A percentile compares a stretch with the other conserved stretches of the same genome.
phyloP scores from a whole-genome alignment of 2,113 vertebrate species.

The Pygoscelis antarcticus region DNA sequence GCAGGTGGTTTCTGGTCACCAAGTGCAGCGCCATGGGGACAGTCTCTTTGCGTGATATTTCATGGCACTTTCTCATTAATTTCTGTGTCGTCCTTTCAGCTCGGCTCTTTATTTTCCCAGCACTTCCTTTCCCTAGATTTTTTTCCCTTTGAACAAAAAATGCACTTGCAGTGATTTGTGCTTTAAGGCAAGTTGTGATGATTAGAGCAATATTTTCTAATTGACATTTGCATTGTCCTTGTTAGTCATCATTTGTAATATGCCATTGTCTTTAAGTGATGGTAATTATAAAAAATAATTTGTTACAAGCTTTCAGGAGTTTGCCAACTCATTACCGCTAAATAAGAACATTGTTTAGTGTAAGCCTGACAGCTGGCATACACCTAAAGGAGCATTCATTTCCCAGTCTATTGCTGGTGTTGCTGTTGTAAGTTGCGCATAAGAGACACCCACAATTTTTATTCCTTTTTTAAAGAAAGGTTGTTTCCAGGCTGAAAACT shows the following conservation, averaged over 20 bases:
- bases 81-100: neutral
- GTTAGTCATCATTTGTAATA: neutral
- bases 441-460: neutral
- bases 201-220: slow-evolving; percentile 32
- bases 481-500: neutral
- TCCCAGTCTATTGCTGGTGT: neutral
- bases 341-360: slow-evolving; percentile 19
- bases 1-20: neutral
- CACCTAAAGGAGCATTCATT: slow-evolving; percentile 19
- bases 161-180: neutral
- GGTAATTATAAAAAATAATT: slow-evolving; percentile 12
- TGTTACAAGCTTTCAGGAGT: neutral
- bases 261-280: neutral
- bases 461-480: neutral
- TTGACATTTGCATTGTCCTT: slow-evolving; percentile 17
- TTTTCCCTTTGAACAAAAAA: neutral
- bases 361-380: neutral
- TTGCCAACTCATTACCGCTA: slow-evolving; percentile 42
- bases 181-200: neutral
- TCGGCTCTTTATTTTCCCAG: neutral
- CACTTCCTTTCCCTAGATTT: neutral
- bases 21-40: neutral
- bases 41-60: neutral
- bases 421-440: neutral
- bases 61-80: neutral